A percentile compares a stretch with the other conserved stretches of the same genome.
phyloP scores from a whole-genome alignment of 2,797 vertebrate species.

The Pachyuromys duprasi region DNA sequence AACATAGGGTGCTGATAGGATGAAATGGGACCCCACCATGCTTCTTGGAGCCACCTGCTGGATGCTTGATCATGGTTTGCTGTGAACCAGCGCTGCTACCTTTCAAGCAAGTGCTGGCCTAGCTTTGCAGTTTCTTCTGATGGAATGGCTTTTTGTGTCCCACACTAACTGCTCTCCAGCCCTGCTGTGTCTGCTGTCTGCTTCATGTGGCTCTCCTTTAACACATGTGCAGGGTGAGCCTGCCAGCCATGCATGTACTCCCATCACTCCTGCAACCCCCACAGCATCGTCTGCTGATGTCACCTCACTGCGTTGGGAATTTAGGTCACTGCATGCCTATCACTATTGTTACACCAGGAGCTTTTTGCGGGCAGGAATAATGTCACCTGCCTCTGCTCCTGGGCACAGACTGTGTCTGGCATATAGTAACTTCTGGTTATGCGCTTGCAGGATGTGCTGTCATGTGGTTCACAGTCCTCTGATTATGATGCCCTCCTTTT shows the following conservation, averaged over 20 bases:
- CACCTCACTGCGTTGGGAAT: background rate
- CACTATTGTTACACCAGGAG: background rate
- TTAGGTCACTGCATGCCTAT: background rate
- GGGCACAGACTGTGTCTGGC: background rate
- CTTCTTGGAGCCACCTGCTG: background rate
- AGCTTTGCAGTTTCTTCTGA: background rate
- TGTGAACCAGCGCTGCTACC: accelerated
- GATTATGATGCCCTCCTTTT: background rate
- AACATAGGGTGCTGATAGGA: background rate
- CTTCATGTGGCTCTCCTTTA: background rate
- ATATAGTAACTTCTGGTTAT: background rate
- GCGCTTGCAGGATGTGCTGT: background rate
- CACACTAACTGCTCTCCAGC: background rate
- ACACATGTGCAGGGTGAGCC: accelerated
- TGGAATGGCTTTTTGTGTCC: accelerated
- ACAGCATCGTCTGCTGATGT: background rate
- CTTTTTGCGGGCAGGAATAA: background rate
- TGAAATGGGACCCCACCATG: accelerated
- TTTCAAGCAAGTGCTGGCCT: background rate
- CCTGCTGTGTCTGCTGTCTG: background rate
- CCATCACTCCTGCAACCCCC: too few species aligned
- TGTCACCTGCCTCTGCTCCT: background rate
- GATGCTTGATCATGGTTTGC: background rate
- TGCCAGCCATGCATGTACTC: background rate
- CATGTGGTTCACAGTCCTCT: background rate